Evolutionary conservation across 2,113 vertebrate genomes (phyloP).

Genomic region (Corythornis madagascariensis): DNA sequence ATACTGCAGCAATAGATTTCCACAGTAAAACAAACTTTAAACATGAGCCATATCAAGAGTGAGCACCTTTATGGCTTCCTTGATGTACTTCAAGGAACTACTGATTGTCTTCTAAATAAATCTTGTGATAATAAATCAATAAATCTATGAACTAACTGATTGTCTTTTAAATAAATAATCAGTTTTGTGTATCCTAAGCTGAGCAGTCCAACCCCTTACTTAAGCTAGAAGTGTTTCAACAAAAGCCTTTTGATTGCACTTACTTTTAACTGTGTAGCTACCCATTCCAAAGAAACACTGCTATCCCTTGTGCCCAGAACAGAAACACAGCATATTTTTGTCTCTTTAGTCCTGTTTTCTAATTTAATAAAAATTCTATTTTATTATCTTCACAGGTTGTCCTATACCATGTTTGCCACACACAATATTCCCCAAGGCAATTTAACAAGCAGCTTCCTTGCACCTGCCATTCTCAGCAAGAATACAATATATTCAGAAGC

Average conservation of each 20-base stretch:
- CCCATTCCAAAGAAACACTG: not conserved
- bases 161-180: not conserved
- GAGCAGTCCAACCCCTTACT: not conserved
- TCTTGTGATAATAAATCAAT: no score
- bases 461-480: not conserved
- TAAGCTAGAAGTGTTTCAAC: not conserved
- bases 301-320: not conserved
- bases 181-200: not conserved
- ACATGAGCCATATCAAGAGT: not conserved
- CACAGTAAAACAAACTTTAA: not conserved
- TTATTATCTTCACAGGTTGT: not conserved
- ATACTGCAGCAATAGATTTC: not conserved
- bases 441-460: not conserved
- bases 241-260: constrained; percentile 7
- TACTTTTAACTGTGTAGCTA: not conserved
- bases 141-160: not conserved
- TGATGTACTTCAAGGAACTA: not conserved
- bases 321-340: not conserved
- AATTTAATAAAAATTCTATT: not conserved
- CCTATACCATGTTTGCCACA: not conserved
- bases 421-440: not conserved
- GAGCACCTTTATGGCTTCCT: not conserved
- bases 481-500: not conserved
- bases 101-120: not conserved
- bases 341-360: not conserved